A percentile compares a stretch with the other conserved stretches of the same genome.
Conservation (phyloP, 2,113 vertebrate species). For the Elanoides forficatus region DNA sequence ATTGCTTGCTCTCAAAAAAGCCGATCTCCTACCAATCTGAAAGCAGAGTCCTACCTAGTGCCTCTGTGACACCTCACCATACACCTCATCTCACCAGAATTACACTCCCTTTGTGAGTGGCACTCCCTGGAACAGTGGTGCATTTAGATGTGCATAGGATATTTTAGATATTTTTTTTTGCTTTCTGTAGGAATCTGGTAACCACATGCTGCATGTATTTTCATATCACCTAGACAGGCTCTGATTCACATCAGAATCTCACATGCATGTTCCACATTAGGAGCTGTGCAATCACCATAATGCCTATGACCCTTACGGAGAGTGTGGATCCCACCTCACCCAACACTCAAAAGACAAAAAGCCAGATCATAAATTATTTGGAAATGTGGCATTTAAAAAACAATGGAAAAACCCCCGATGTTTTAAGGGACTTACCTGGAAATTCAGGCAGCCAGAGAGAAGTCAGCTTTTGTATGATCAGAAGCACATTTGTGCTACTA, state of each 20-base stretch:
- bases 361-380: not conserved
- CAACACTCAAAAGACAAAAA: not conserved
- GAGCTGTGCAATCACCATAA: not conserved
- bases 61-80: not conserved
- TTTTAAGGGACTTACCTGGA: not conserved
- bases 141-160: not conserved
- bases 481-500: not conserved
- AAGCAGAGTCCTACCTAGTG: not conserved
- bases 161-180: not conserved
- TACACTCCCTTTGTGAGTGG: not conserved
- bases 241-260: not conserved
- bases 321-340: not conserved
- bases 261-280: not conserved
- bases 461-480: not conserved
- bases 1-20: not conserved
- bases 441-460: not conserved
- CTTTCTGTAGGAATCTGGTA: not conserved
- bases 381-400: not conserved
- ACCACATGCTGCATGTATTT: not conserved
- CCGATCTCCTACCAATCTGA: not conserved
- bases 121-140: not conserved
- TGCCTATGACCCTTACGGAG: not conserved
- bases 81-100: not conserved
- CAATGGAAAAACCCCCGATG: accelerated
- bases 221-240: not conserved